Conservation (phyloP, 2,888 invertebrate genomes). For the Hirtodrosophila cameraria region DNA sequence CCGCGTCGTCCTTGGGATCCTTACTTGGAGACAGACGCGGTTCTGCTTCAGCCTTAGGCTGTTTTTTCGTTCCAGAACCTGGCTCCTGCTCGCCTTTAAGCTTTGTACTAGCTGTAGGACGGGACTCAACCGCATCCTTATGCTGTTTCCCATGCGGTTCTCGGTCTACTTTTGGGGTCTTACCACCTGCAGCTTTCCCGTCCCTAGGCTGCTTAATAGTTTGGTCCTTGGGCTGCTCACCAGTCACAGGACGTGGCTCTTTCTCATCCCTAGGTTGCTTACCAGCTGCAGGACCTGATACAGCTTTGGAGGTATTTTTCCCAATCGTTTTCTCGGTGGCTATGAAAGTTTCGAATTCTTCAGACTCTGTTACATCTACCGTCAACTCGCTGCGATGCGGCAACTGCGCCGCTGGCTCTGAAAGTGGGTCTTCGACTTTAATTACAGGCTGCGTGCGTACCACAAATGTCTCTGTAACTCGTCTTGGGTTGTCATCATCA, state of each 20-base stretch:
- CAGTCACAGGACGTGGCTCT: background rate
- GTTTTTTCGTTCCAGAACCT: slow-evolving; percentile 4
- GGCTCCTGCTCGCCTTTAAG: slow-evolving; percentile 16
- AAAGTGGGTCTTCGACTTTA: slow-evolving; percentile 54
- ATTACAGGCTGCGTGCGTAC: slow-evolving; percentile 57
- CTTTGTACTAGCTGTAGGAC: background rate
- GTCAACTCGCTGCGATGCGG: slow-evolving; percentile 31
- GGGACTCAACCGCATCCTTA: background rate
- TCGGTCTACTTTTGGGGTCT: background rate
- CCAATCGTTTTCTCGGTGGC: background rate
- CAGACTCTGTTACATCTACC: slow-evolving; percentile 43
- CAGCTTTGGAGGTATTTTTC: slow-evolving; percentile 1
- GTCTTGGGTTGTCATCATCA: slow-evolving; percentile 55
- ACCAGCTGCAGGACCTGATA: background rate
- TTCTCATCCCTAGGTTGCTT: background rate
- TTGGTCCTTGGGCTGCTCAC: slow-evolving; percentile 6
- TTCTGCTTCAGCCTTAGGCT: slow-evolving; percentile 7
- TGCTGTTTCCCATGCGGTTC: background rate
- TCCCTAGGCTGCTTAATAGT: slow-evolving; percentile 6
- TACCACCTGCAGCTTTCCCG: slow-evolving; percentile 8
- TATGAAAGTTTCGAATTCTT: slow-evolving; percentile 22
- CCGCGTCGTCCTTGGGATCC: slow-evolving; percentile 39
- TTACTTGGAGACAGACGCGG: background rate
- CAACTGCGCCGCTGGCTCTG: slow-evolving; percentile 30
- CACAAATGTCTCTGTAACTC: slow-evolving; percentile 49